Evolutionary conservation across 2,888 invertebrate genomes (phyloP).

Genomic region (Apodemia hepburni): DNA sequence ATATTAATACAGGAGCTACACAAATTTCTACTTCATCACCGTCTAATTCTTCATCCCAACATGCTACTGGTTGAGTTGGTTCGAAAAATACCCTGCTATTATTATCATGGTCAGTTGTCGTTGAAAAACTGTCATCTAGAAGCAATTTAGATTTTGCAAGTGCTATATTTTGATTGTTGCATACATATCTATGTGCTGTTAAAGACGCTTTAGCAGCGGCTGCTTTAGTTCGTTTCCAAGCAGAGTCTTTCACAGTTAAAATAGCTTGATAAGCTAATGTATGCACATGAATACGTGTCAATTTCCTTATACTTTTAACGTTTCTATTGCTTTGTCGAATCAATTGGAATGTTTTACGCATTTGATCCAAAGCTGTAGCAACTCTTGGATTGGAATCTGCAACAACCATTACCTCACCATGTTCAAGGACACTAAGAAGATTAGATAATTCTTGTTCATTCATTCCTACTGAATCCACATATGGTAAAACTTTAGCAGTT

Average conservation of each 20-base stretch:
- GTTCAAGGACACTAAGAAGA: conserved; percentile 83
- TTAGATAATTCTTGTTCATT: conserved; percentile 93
- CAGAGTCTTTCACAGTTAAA: conserved; percentile 82
- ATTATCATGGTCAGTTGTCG: conserved; percentile 78
- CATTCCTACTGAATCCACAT: conserved; percentile 91
- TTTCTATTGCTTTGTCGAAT: conserved; percentile 65
- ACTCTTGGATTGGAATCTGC: conserved; percentile 90
- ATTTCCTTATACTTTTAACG: conserved; percentile 68
- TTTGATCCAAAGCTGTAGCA: conserved; percentile 89
- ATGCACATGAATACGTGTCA: conserved; percentile 91
- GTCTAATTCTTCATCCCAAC: conserved; percentile 86
- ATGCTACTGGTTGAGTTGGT: conserved; percentile 87
- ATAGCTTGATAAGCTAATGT: conserved; percentile 94
- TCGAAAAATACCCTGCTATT: conserved; percentile 82
- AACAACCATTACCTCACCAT: conserved; percentile 86
- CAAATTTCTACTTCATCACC: conserved; percentile 83
- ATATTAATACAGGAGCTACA: conserved; percentile 91
- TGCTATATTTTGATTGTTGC: conserved; percentile 82
- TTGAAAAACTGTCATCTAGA: conserved; percentile 91
- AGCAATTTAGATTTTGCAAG: conserved; percentile 78
- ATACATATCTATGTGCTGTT: conserved; percentile 91
- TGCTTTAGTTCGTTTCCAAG: conserved; percentile 88
- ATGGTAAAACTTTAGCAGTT: conserved; percentile 84
- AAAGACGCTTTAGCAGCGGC: conserved; percentile 92
- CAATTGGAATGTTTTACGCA: conserved; percentile 84